phyloP scores from a whole-genome alignment of 2,888 invertebrate species.

The Clusia tigrina region DNA sequence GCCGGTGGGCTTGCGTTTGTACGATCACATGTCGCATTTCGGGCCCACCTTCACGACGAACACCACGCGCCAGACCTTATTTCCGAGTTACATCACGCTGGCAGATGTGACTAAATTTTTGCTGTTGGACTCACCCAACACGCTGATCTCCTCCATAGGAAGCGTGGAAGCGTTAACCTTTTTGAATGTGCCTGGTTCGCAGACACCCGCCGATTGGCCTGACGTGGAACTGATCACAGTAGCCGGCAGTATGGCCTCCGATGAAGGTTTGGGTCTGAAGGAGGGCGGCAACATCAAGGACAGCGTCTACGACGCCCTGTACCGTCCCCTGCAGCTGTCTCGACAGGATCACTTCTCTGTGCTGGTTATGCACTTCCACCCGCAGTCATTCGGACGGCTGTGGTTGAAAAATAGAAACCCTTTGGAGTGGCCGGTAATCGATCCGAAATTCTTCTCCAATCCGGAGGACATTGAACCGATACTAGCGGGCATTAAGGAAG shows the following conservation, averaged over 20 bases:
- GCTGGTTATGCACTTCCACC: constrained; percentile 76
- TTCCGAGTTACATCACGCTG: neutral
- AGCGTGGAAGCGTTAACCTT: constrained; percentile 75
- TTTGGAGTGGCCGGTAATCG: constrained; percentile 68
- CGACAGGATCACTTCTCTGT: constrained; percentile 69
- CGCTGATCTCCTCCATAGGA: constrained; percentile 67
- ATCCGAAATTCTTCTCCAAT: constrained; percentile 69
- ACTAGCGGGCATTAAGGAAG: constrained; percentile 70
- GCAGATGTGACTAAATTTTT: constrained; percentile 29
- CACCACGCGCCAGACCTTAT: constrained; percentile 51
- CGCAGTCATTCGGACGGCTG: constrained; percentile 76
- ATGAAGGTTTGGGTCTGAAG: constrained; percentile 68
- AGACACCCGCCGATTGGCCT: constrained; percentile 70
- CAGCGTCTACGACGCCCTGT: constrained; percentile 68
- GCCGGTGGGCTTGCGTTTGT: constrained; percentile 73
- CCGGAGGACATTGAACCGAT: constrained; percentile 66
- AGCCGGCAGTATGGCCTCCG: constrained; percentile 71
- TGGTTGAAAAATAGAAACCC: constrained; percentile 73
- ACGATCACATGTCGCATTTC: constrained; percentile 67
- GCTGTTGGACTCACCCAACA: constrained; percentile 51
- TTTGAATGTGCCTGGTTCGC: constrained; percentile 68
- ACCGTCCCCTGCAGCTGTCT: constrained; percentile 66
- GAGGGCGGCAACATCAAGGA: constrained; percentile 69
- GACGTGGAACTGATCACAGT: constrained; percentile 74
- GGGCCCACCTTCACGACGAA: constrained; percentile 62